A percentile compares a stretch with the other conserved stretches of the same genome.
Conservation (phyloP, 2,113 vertebrate species). For the Alces alces region DNA sequence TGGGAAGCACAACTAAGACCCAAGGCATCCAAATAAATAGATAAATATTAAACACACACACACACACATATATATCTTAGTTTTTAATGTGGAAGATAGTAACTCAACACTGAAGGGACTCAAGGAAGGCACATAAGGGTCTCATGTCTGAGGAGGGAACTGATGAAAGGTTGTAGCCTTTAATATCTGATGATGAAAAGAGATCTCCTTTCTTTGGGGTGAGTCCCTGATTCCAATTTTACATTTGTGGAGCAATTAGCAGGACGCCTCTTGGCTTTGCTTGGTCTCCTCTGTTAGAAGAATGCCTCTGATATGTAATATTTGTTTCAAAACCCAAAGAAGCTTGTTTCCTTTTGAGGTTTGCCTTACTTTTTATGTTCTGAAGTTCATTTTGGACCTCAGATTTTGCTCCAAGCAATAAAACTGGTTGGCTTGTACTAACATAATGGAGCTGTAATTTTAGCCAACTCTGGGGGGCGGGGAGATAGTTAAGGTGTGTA, state of each 20-base stretch:
- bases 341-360: conserved; percentile 71
- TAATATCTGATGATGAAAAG: conserved; percentile 72
- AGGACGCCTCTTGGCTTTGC: conserved; percentile 49
- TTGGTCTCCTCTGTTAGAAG: conserved; percentile 52
- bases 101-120: neutral
- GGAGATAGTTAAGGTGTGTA: conserved; percentile 72
- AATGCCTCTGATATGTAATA: conserved; percentile 77
- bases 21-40: neutral
- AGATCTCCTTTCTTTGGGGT: conserved; percentile 37
- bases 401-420: conserved; percentile 75
- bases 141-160: neutral
- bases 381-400: conserved; percentile 75
- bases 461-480: conserved; percentile 68
- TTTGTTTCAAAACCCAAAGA: conserved; percentile 69
- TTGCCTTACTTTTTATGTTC: conserved; percentile 71
- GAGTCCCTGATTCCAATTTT: conserved; percentile 65
- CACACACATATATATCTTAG: neutral
- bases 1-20: neutral
- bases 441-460: conserved; percentile 67
- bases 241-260: conserved; percentile 67
- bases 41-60: neutral
- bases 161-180: conserved; percentile 66
- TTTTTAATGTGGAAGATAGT: neutral
- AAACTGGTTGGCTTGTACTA: conserved; percentile 64
- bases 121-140: neutral